phyloP scores from a whole-genome alignment of 2,888 invertebrate genomes.

The Bhutanitis thaidina region DNA sequence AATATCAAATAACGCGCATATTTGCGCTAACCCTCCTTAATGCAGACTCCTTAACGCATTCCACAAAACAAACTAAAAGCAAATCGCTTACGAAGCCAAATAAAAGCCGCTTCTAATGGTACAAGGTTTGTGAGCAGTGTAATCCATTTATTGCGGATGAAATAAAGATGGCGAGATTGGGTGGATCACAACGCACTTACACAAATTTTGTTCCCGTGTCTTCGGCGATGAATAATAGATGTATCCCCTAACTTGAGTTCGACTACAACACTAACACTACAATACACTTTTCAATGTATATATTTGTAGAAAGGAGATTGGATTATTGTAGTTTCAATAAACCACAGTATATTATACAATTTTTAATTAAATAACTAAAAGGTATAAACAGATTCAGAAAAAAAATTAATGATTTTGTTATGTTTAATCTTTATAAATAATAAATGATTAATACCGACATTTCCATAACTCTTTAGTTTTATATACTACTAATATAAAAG shows the following conservation, averaged over 20 bases:
- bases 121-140: conserved; percentile 61
- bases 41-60: conserved; percentile 8
- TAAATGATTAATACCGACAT: no score
- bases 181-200: conserved; percentile 75
- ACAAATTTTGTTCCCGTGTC: conserved; percentile 75
- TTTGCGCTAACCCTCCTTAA: background rate
- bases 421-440: no score
- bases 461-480: no score
- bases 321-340: no score
- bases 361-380: no score
- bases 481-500: no score
- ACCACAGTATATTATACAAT: no score
- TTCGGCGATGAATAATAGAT: conserved; percentile 75
- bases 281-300: conserved; percentile 15
- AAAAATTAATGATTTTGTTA: no score
- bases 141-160: conserved; percentile 73
- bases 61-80: conserved; percentile 25
- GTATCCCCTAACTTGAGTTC: conserved; percentile 45
- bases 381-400: no score
- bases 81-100: conserved; percentile 40
- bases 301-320: background rate
- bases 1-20: background rate
- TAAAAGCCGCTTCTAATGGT: conserved; percentile 52
- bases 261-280: conserved; percentile 35
- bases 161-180: conserved; percentile 74